Percentiles rank a stretch among this genome's conserved stretches.
Evolutionary conservation across 2,113 vertebrate genomes (phyloP).

Genomic region (Eidolon helvum): DNA sequence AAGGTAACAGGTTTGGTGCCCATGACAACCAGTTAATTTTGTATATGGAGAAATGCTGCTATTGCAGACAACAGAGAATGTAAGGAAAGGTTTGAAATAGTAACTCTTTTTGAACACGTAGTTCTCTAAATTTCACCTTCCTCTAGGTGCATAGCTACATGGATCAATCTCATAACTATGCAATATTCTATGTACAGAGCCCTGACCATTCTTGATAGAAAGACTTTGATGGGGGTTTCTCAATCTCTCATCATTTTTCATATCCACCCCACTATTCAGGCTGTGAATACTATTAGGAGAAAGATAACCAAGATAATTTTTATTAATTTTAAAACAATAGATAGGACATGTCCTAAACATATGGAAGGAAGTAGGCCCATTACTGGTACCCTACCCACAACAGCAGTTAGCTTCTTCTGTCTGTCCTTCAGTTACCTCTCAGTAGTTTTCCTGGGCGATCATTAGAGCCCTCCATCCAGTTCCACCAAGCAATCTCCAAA

Average conservation of each 20-base stretch:
- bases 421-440: background rate
- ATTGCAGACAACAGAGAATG: background rate
- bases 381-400: background rate
- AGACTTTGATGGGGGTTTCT: background rate
- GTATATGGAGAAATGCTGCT: background rate
- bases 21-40: background rate
- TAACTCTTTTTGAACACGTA: background rate
- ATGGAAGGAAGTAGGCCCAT: background rate
- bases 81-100: background rate
- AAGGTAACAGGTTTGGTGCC: constrained; percentile 5
- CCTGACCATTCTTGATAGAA: background rate
- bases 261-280: background rate
- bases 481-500: background rate
- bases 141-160: background rate
- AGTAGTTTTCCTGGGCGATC: background rate
- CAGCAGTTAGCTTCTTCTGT: background rate
- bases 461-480: background rate
- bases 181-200: background rate
- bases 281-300: background rate
- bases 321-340: background rate
- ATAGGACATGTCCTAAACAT: background rate
- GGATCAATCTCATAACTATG: background rate
- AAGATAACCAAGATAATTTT: background rate
- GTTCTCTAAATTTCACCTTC: background rate
- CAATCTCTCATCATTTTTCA: background rate